Evolutionary conservation across 2,888 invertebrate genomes (phyloP).

Genomic region (Cephalotes varians): DNA sequence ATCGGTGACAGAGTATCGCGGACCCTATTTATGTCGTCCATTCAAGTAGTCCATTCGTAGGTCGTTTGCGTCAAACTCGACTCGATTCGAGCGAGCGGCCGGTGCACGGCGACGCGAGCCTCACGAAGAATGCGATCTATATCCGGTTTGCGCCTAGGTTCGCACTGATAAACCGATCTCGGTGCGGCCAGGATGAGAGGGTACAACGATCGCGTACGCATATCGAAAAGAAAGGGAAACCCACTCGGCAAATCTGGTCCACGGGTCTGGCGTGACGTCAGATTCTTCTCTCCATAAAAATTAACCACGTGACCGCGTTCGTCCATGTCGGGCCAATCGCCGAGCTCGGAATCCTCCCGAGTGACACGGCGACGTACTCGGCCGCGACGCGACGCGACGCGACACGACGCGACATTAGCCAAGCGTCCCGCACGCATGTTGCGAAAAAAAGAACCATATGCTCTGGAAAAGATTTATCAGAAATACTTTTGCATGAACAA

Average conservation of each 20-base stretch:
- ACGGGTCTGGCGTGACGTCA: conserved; percentile 71
- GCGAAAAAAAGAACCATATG: conserved; percentile 59
- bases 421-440: conserved; percentile 24
- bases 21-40: conserved; percentile 43
- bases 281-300: conserved; percentile 73
- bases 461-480: conserved; percentile 48
- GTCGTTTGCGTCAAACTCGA: conserved; percentile 44
- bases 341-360: conserved; percentile 58
- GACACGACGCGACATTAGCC: conserved; percentile 65
- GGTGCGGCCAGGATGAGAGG: conserved; percentile 49
- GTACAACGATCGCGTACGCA: conserved; percentile 22
- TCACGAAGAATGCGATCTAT: conserved; percentile 68
- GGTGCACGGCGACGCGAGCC: conserved; percentile 38
- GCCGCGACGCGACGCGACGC: conserved; percentile 61
- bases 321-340: conserved; percentile 69
- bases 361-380: conserved; percentile 62
- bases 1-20: conserved; percentile 43
- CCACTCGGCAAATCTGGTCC: conserved; percentile 71
- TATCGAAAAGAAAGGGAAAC: conserved; percentile 72
- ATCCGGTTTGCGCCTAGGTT: conserved; percentile 70
- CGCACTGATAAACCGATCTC: conserved; percentile 57
- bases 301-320: conserved; percentile 74
- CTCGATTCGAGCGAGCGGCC: not conserved
- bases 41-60: conserved; percentile 47
- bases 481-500: conserved; percentile 54